Base-by-base conservation (phyloP, 2,113 vertebrate genomes). In the Oncorhynchus mykiss region DNA sequence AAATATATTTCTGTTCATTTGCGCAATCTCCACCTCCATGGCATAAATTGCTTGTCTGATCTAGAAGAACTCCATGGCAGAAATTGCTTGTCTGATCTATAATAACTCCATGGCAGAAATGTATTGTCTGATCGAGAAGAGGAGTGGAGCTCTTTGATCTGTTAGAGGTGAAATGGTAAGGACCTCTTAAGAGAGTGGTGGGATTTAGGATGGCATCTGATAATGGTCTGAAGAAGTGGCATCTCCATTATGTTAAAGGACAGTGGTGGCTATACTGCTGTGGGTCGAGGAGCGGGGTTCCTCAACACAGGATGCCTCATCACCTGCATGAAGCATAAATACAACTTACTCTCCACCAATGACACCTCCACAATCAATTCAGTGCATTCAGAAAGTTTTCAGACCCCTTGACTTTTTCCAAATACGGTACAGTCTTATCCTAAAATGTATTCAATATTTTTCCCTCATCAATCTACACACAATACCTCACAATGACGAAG, bases 21-120 rank as follows among this genome's bases (percentile, higher is more conserved):
- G 90, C 90, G 85, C 90, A 91, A 88, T 86, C 90, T 84, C 90
- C 2, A 29, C 77, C 45, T 6, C 48, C 59, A 76, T 60, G 83
- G 80, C 78, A 57, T 85, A 91, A 87, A 78, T 72, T 77, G 89
- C 87, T 92, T 92, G 91, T 92, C 91, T 84, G 86, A 81, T 80
- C 78, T 60, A 67, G 67, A 22, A 31, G 5, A 31, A 31, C 31
- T 31, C 31, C 31, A 31, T 31, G 31, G 31, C 31, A 31, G 31
- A 31, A 31, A 31, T 72, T 78, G 89, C 86, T 92, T 92, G 91
- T 92, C 91, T 84, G 34, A 34, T 34, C 34, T 1, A 34, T 6
- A 34, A n/a, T 8, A 62, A 31, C 45, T 6, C 51, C 59, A 76
- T 60, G 83, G 80, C 78, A 57, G 31, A 91, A 87, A 78, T 72